These are phyloP conservation scores for Petrolisthes manimaculis DNA, from an alignment of 2,888 invertebrate genomes.

Conservation along the genomic window DNA sequence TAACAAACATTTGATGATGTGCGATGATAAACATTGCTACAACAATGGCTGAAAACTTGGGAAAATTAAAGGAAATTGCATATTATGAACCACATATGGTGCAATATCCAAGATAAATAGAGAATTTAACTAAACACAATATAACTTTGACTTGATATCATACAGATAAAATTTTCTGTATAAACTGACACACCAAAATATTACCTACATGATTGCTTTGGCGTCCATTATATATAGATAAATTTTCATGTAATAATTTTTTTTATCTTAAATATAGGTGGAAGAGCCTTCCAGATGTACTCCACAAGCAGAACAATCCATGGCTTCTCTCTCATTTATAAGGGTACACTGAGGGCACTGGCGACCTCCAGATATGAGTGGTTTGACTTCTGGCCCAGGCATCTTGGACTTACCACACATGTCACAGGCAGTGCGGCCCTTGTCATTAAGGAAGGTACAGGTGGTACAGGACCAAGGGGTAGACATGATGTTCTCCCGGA, in stretches of 20 bases:
- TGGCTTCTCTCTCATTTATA: conserved; percentile 79
- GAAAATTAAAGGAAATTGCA: not conserved
- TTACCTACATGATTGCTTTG: conserved; percentile 49
- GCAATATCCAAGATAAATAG: conserved; percentile 15
- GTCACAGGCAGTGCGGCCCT: conserved; percentile 76
- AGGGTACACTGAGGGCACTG: conserved; percentile 83
- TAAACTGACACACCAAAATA: conserved; percentile 40
- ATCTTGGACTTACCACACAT: conserved; percentile 80
- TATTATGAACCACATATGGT: not conserved
- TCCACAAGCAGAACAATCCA: conserved; percentile 79
- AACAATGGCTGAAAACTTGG: not conserved
- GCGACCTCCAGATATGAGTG: conserved; percentile 80
- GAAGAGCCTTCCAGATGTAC: conserved; percentile 80
- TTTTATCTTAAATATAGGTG: conserved; percentile 76
- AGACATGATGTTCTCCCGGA: conserved; percentile 2
- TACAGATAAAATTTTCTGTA: conserved; percentile 3
- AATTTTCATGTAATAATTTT: conserved; percentile 19
- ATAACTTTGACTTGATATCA: conserved; percentile 19
- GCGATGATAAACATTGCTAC: not conserved
- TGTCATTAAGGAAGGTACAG: conserved; percentile 80
- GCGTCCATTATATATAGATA: conserved; percentile 24
- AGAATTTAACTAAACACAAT: conserved; percentile 10
- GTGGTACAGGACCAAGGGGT: conserved; percentile 78
- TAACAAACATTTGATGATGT: not conserved
- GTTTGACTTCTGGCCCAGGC: conserved; percentile 75